These are phyloP conservation scores for Aphelenchoides besseyi DNA, from an alignment of 1,140 invertebrate species.

Conservation along the genomic window DNA sequence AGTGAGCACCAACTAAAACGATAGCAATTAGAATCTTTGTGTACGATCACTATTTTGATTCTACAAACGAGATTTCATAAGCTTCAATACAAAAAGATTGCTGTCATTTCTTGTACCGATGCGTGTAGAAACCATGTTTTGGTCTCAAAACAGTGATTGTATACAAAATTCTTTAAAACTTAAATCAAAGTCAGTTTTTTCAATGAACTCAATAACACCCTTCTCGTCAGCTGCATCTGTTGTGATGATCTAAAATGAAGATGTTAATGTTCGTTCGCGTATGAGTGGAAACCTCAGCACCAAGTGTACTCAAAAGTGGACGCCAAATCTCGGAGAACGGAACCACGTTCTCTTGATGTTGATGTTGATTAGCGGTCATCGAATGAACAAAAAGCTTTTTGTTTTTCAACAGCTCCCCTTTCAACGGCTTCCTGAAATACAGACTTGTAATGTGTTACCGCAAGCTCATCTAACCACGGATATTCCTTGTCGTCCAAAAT, in stretches of 20 bases:
- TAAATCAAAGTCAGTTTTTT: slow-evolving; percentile 24
- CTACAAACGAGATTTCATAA: too few species aligned
- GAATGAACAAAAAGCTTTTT: slow-evolving; percentile 44
- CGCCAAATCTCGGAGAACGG: slow-evolving; percentile 53
- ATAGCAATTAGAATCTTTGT: too few species aligned
- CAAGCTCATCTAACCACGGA: slow-evolving; percentile 34
- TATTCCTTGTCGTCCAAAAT: slow-evolving; percentile 21
- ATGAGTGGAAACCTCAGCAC: too few species aligned
- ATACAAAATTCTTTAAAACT: too few species aligned
- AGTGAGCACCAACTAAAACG: slow-evolving; percentile 23
- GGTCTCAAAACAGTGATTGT: too few species aligned
- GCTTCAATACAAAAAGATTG: too few species aligned
- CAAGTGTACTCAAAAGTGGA: slow-evolving; percentile 45
- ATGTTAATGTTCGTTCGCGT: too few species aligned
- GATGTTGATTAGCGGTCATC: not conserved
- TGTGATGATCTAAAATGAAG: slow-evolving; percentile 37
- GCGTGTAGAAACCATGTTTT: too few species aligned
- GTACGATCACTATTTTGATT: too few species aligned
- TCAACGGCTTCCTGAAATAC: slow-evolving; percentile 38
- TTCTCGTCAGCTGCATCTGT: not conserved
- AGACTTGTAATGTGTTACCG: not conserved
- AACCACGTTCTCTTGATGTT: slow-evolving; percentile 19
- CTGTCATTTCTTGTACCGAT: too few species aligned
- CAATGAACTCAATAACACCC: slow-evolving; percentile 17
- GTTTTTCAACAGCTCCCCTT: slow-evolving; percentile 33